Base-by-base conservation (phyloP, 1,140 invertebrate genomes). In the Drosophila baimaii region DNA sequence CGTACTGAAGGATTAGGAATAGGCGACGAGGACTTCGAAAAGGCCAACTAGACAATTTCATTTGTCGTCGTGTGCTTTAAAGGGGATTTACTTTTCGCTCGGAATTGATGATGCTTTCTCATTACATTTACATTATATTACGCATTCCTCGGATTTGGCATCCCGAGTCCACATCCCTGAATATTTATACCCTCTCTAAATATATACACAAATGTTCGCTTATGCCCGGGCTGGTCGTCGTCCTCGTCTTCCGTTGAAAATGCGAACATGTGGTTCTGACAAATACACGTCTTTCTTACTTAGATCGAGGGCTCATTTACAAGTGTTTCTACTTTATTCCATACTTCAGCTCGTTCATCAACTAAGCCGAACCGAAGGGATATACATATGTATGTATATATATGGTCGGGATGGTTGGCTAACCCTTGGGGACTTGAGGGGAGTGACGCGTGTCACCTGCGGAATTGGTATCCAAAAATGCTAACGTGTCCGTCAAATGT, bases 61-160 rank as follows among this genome's bases (percentile, higher is more conserved):
- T 91, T 91, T 73, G 81, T 81, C 79, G 79, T 81, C 77, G 77
- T 71, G 75, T 73, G 82, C 89, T 90, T 86, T 80, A 77, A 81
- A 83, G 65, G 84, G 90, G 79, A 80, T 81, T 90, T 86, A 68
- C 55, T 55, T 49, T 46, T 51, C 56, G 62, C 39, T 37, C 57
- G 58, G 51, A 86, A 86, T 88, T 86, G 83, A 86, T 91, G 89
- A 75, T 83, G 83, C 84, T 79, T 82, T 75, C 76, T 79, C 90
- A 91, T 91, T 90, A 88, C 86, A 91, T 90, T 91, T 84, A 83
- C 80, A 91, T 91, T 90, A 88, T 82, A 85, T 85, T 77, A 85
- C 41, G 75, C 52, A 78, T 62, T 70, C 66, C 23, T 35, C 1
- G 29, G 51, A 52, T 21, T 33, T 27, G 35, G 35, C 17, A 23